Base-by-base conservation (phyloP, 23 tunicate genomes). In the Trididemnum nubilum region DNA sequence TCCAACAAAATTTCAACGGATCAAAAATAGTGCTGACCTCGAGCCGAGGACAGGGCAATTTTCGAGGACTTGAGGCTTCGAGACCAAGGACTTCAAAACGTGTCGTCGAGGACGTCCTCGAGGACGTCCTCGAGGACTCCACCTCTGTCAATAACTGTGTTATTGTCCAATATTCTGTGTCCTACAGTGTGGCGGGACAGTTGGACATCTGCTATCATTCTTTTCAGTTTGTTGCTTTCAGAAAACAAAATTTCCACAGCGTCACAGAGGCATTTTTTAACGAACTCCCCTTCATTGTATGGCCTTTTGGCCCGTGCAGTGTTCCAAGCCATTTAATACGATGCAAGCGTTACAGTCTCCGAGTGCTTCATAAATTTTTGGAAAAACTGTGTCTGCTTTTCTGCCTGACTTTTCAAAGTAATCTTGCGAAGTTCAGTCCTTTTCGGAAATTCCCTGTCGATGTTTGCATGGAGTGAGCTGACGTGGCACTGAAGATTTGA, bases 241-340 rank as follows among this genome's bases (percentile, higher is more conserved):
- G 84, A 85, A 78, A 52, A 77, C 65, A 77, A 34, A 35, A 78
- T 64, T 85, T 85, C 84, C 59, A 77, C 85, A 79, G 57, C 44
- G 76, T 50, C 89, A 69, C 80, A 27, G 21, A 85, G 63, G 65
- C 89, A 85, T 85, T 78, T 85, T 85, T 85, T 85, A 61, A 85
- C 89, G 84, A 77, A 85, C 39, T 83, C 87, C 54, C 87, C 87
- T 22, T 78, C 87, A 83, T 51, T 77, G 76, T 73, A 85, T 36
- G 89, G 85, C 63, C 33, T 85, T 61, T 77, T 85, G 84, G 64
- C 83, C 30, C 80, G 58, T 50, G 83, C 87, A 51, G 77, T 83
- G 76, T 69, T 40, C 72, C 76, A 39, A 57, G 87, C 87, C 25
- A 83, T 75, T 60, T 73, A 38, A 59, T 73, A 83, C 64, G 38